Evolutionary conservation across 2,113 vertebrate species (phyloP), one percentile per base, ranked within the genome.

Genomic region (Dendrocopos noguchii): DNA sequence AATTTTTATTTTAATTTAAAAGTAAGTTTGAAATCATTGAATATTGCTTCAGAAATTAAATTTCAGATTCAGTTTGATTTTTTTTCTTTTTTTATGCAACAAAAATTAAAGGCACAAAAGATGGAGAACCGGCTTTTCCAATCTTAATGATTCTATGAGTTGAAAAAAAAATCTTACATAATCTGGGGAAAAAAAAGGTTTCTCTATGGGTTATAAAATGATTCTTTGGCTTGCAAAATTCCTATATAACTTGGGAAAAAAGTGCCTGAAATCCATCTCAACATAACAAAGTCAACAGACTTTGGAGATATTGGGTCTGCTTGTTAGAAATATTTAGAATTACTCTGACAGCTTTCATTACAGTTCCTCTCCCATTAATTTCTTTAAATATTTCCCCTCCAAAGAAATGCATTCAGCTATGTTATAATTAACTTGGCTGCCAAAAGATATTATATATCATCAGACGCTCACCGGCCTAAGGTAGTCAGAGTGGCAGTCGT

Each of bases 351-450:
- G 97, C 93, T 98, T 98, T 98, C 97, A 98, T 98, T 98, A 97
- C 84, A 97, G 96, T 98, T 96, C 80, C 46, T 95, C 84, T 97
- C 46, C 66, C 68, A 94, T 95, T 96, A 91, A 97, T 97, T 96
- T 96, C 67, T 94, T 97, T 81, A 97, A 97, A 97, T 97, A 97
- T 96, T 91, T 96, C 89, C 76, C 95, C 96, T 98, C 95, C 94
- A 94, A 98, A 97, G 95, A 96, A 97, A 97, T 96, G 95, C 95
- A 97, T 97, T 97, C 97, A 97, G 88, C 97, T 98, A 97, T 97
- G 97, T 98, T 98, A 98, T 98, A 99, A 99, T 99, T 99, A 99
- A 98, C 96, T 96, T 97, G 97, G 95, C 98, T 99, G 98, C 98
- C 98, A 99, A 98, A 98, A 98, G 96, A 97, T 98, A 98, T 98